These are phyloP conservation scores for Oreonectes daqikongensis DNA, from an alignment of 2,797 vertebrate species.

Conservation along the genomic window DNA sequence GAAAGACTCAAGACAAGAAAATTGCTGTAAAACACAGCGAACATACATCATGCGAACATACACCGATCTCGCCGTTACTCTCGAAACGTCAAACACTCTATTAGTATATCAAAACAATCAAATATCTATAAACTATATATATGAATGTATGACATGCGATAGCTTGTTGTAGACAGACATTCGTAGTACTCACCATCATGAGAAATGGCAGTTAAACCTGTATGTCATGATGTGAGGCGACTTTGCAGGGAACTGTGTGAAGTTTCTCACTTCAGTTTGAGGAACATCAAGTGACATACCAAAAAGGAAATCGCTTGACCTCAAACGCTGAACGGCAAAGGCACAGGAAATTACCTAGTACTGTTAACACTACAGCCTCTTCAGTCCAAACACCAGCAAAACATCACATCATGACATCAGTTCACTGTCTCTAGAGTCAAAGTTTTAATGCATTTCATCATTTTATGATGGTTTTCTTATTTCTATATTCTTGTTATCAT, in stretches of 20 bases:
- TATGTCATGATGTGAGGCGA: conserved; percentile 21
- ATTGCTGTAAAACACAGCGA: background rate
- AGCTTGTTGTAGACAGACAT: background rate
- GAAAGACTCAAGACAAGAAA: too few relatives aligned
- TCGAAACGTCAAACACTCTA: background rate
- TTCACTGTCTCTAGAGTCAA: background rate
- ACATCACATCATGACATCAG: conserved; percentile 10
- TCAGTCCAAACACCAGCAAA: conserved; percentile 40
- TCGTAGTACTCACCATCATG: conserved; percentile 53
- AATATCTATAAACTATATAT: background rate
- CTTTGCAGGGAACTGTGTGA: conserved; percentile 47
- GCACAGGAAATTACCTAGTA: conserved; percentile 62
- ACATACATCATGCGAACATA: background rate
- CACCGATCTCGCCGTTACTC: background rate
- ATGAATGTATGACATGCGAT: too few relatives aligned
- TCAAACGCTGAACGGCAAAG: conserved; percentile 59
- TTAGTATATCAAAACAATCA: background rate
- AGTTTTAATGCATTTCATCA: too few relatives aligned
- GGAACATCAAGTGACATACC: conserved; percentile 60
- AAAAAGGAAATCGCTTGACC: conserved; percentile 65
- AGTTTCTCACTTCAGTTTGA: conserved; percentile 59
- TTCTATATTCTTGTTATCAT: too few relatives aligned
- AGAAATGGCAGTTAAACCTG: conserved; percentile 31
- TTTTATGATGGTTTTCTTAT: too few relatives aligned
- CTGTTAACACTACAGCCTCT: conserved; percentile 54